Percentiles rank a stretch among this genome's conserved stretches.
Conservation (phyloP, 2,113 vertebrate genomes). For the Mustela lutreola region DNA sequence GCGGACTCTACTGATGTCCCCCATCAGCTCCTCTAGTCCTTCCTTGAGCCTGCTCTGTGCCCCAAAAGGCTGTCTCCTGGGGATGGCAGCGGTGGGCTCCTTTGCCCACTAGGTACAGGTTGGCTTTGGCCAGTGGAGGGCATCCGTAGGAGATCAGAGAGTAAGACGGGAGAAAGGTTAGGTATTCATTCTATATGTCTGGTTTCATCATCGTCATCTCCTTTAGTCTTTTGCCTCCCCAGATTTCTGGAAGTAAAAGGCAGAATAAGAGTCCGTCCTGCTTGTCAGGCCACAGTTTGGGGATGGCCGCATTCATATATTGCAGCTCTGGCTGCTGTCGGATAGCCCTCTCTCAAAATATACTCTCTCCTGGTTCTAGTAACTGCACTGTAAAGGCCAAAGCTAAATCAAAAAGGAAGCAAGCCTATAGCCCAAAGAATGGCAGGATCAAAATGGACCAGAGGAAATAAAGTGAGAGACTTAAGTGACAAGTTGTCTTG, state of each 20-base stretch:
- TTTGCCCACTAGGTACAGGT: not conserved
- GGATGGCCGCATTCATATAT: not conserved
- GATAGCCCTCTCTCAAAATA: not conserved
- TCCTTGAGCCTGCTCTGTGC: not conserved
- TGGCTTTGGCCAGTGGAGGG: not conserved
- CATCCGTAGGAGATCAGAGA: not conserved
- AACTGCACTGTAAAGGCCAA: not conserved
- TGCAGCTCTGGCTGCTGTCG: not conserved
- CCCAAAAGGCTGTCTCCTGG: no score
- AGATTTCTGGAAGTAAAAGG: conserved; percentile 31
- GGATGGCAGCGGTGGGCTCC: not conserved
- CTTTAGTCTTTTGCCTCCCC: not conserved
- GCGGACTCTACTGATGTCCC: not conserved
- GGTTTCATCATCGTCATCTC: not conserved
- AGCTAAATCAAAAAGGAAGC: not conserved
- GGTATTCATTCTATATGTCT: not conserved
- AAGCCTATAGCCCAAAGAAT: not conserved
- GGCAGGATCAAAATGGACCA: not conserved
- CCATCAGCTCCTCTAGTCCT: not conserved
- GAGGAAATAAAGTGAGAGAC: not conserved
- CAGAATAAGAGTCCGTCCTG: not conserved
- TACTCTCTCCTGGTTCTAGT: not conserved
- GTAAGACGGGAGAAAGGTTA: not conserved
- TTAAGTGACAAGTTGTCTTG: not conserved
- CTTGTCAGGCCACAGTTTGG: not conserved